Evolutionary conservation across 23 tunicate species (phyloP).

Genomic region (Styela plicata): DNA sequence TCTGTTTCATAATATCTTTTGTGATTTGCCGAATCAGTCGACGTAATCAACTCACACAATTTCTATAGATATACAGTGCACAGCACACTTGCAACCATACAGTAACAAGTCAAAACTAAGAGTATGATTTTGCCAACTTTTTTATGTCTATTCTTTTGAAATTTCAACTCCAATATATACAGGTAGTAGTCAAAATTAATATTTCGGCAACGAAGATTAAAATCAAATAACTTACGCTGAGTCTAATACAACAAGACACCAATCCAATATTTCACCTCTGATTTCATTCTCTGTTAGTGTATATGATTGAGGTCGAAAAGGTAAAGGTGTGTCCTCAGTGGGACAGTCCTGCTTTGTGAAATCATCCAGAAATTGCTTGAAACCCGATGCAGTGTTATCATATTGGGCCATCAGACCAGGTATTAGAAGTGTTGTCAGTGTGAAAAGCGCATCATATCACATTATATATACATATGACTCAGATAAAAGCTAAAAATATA

Average conservation of each 20-base stretch:
- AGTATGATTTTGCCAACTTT: too few relatives aligned
- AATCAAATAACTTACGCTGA: conserved; percentile 26
- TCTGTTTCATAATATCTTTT: too few relatives aligned
- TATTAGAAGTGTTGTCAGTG: not conserved
- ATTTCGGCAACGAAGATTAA: too few relatives aligned
- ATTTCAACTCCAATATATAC: not conserved
- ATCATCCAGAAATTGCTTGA: conserved; percentile 21
- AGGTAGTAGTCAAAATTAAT: too few relatives aligned
- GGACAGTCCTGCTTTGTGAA: conserved; percentile 14
- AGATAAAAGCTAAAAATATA: not conserved
- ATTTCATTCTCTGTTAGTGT: conserved; percentile 43
- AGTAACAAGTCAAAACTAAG: too few relatives aligned
- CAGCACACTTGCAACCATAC: too few relatives aligned
- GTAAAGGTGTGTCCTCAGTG: conserved; percentile 38
- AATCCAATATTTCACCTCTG: conserved; percentile 46
- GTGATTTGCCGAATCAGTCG: too few relatives aligned
- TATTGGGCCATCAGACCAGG: not conserved
- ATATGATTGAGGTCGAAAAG: conserved; percentile 49
- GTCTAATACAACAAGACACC: conserved; percentile 32
- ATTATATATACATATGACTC: not conserved
- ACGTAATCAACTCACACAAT: too few relatives aligned
- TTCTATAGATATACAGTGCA: too few relatives aligned
- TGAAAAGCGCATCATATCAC: not conserved
- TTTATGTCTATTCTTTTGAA: not conserved
- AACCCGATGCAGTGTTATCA: not conserved